Base-by-base conservation (phyloP, 2,797 vertebrate genomes). In the Pampus argenteus region DNA sequence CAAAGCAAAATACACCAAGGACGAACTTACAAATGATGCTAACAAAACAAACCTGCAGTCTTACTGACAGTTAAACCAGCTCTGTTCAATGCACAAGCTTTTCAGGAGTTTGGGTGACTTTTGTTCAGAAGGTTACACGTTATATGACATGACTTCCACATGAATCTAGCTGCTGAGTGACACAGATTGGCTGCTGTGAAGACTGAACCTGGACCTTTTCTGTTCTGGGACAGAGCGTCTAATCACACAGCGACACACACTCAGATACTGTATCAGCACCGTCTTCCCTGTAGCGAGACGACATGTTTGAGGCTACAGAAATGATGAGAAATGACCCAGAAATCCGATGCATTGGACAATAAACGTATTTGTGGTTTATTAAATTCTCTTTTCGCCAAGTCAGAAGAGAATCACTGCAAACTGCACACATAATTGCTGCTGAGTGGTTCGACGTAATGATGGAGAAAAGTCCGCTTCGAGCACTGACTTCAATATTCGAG, bases 251-350 rank as follows among this genome's bases (percentile, higher is more conserved):
- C 9, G 9, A 15, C 22, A 13, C 15, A 6, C 20, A 29, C 38
- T 9, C 34, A 34, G 49, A 58, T 4, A 45, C 44, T 4, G 48
- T 1, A 29, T 36, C 44, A 38, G n/a, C 3, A 2, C 51, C 18
- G 6, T 15, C 9, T 69, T 26, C 47, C 13, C 45, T 20, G 14
- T 10, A 23, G 44, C 0, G 3, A 45, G 58, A 38, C 29, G 47
- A 74, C 58, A 74, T 62, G 54, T 67, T 71, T 76, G 66, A 62
- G 68, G 63, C 45, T 28, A 59, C 57, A 66, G 22, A 47, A 75
- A 34, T 13, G 17, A 69, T 49, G 42, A 75, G 2, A 52, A 36
- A 31, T 20, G 44, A 60, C 20, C 31, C 4, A 1, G 18, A 26
- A 7, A 23, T 57, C 1, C 6, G 51, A 69, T 5, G 1, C 17